phyloP scores from a whole-genome alignment of 2,888 invertebrate genomes.

The Oxystoma pomonae region DNA sequence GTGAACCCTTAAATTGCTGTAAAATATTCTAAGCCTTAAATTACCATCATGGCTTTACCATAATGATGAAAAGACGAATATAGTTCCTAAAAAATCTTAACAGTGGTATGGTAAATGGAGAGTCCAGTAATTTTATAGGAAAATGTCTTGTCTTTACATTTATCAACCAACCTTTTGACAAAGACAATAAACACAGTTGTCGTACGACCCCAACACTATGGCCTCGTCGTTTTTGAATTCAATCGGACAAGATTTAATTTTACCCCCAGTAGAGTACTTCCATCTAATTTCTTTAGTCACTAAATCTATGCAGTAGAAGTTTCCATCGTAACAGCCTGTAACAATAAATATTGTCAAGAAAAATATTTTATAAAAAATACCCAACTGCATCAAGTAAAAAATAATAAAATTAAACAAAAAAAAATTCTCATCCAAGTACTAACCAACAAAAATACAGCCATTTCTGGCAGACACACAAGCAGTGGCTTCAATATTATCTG shows the following conservation, averaged over 20 bases:
- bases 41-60: too few species aligned
- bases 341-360: too few species aligned
- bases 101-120: too few species aligned
- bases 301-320: constrained; percentile 61
- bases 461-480: constrained; percentile 47
- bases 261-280: constrained; percentile 57
- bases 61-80: too few species aligned
- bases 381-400: too few species aligned
- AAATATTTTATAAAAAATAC: too few species aligned
- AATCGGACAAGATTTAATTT: constrained; percentile 62
- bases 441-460: constrained; percentile 53
- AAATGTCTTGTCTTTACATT: too few species aligned
- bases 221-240: constrained; percentile 35
- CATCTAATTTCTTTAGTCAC: constrained; percentile 55
- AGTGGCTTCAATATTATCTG: constrained; percentile 67
- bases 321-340: constrained; percentile 73
- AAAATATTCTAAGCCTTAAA: too few species aligned
- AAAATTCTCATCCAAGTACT: background rate
- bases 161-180: background rate
- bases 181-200: background rate
- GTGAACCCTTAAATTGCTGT: too few species aligned
- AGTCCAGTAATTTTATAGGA: too few species aligned
- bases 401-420: too few species aligned
- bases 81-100: too few species aligned
- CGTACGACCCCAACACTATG: background rate